Evolutionary conservation across 2,113 vertebrate genomes (phyloP).

Genomic region (Myxocyprinus asiaticus): DNA sequence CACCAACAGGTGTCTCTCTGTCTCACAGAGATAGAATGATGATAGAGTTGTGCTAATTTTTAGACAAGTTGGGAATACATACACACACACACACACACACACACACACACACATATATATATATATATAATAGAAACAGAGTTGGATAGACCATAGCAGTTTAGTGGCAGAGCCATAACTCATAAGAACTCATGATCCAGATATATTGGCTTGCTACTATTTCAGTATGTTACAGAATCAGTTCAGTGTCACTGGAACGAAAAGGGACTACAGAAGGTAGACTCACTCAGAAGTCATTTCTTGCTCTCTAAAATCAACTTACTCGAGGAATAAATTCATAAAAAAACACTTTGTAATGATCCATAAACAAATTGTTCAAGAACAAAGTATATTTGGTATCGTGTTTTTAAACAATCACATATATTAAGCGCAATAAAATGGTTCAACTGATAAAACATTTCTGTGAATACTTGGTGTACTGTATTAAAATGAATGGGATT

Average conservation of each 20-base stretch:
- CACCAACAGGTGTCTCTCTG: conserved; percentile 47
- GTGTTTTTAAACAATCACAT: neutral
- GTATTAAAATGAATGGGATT: neutral
- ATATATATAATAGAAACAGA: neutral
- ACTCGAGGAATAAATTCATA: neutral
- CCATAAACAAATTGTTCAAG: neutral
- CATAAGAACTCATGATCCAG: neutral
- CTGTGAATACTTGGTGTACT: no score
- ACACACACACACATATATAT: no score
- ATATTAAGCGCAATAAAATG: neutral
- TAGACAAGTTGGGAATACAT: neutral
- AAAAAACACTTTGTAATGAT: neutral
- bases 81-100: no score
- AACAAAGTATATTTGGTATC: no score
- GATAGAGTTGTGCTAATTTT: neutral
- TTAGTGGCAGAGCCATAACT: no score
- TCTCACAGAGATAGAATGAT: neutral
- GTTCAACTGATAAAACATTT: neutral
- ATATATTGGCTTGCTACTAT: neutral
- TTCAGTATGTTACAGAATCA: conserved; percentile 20
- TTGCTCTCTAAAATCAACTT: neutral
- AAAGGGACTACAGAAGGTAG: neutral
- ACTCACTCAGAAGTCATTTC: neutral
- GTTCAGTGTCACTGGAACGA: neutral
- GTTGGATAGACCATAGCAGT: no score